Base-by-base conservation (phyloP, 2,888 invertebrate genomes). In the Lissonota sp. region DNA sequence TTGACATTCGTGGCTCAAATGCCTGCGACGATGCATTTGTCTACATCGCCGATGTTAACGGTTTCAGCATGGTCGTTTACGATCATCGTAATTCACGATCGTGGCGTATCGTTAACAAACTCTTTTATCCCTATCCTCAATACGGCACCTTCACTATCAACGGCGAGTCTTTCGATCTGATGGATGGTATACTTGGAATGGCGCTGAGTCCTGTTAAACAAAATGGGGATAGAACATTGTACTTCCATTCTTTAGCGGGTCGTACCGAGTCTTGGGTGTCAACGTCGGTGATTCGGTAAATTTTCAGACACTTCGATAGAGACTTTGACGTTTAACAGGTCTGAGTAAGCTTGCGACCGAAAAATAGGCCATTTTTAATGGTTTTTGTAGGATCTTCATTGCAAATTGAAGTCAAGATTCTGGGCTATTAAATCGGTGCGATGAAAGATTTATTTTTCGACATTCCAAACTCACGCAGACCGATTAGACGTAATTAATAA, bases 141-240 rank as follows among this genome's bases (percentile, higher is more conserved):
- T 92, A 93, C 51, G 96, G 96, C 2, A 94, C 94, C 0, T 95
- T 95, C 86, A 93, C 93, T 44, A 95, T 96, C 84, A 93, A 93
- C 70, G 95, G 94, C 4, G 95, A 95, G 82, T 93, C 93, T 51
- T 96, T 96, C 86, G 95, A 96, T 81, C 89, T 96, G 55, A 96
- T 96, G 96, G 96, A 96, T 83, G 96, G 96, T 0, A 91, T 96
- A 6, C 90, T 96, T 1, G 96, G 95, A 0, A 93, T 96, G 92
- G 94, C 96, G 0, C 88, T 97, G n/a, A 94, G 95, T 5, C 95
- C 95, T 0, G 85, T 86, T 3, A 89, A 67, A 93, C 60, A 40
- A 0, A 55, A 90, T 58, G 89, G 87, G 0, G 93, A 93, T 49
- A 94, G 95, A 64, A 94, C 92, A 79, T 92, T 96, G 0, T 96